Percentiles rank a stretch among this genome's conserved stretches.
These are phyloP conservation scores for Drosophila melanogaster DNA, from an alignment of 1,140 invertebrate genomes.

Conservation along the genomic window Release_6_plus_ISO1_MT NT_033777.3:13970501-13971000, in stretches of 20 bases:
- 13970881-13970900: constrained; percentile 65
- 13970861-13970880: constrained; percentile 59
- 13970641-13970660: neutral
- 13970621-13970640: constrained; percentile 95
- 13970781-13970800: constrained; percentile 54
- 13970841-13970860: neutral
- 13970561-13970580: constrained; percentile 99
- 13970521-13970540: constrained; percentile 99
- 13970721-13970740: constrained; percentile 27
- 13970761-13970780: constrained; percentile 65
- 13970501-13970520: constrained; percentile 98
- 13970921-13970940: constrained; percentile 40
- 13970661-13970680: too few relatives aligned
- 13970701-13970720: constrained; percentile 13
- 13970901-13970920: constrained; percentile 37
- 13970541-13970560: constrained; percentile 99
- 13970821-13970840: constrained; percentile 55
- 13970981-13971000: constrained; percentile 95
- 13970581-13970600: constrained; percentile 99
- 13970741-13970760: constrained; percentile 41
- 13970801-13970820: constrained; percentile 60
- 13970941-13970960: constrained; percentile 93
- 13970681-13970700: constrained; percentile 12
- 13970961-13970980: constrained; percentile 98
- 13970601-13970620: constrained; percentile 99